A percentile compares a stretch with the other conserved stretches of the same genome.
phyloP scores from a whole-genome alignment of 2,797 vertebrate species.

The Anabacerthia variegaticeps region DNA sequence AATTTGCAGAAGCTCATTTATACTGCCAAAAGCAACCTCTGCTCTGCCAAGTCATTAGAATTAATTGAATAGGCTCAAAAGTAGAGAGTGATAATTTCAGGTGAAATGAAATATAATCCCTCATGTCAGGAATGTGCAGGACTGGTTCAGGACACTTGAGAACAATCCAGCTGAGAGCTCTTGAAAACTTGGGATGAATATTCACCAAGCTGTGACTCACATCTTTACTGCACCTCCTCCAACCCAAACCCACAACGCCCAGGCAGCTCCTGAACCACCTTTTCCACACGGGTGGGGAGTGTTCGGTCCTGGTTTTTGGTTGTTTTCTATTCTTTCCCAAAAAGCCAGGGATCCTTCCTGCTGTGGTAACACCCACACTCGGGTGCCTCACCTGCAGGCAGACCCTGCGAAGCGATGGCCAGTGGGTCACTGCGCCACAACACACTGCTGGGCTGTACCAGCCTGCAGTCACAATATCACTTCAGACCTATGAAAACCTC shows the following conservation, averaged over 20 bases:
- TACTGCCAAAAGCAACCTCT: background rate
- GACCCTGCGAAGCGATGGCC: fast-evolving
- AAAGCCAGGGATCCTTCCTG: background rate
- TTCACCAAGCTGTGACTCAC: background rate
- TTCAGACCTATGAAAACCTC: background rate
- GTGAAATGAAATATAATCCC: background rate
- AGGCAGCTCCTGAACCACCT: background rate
- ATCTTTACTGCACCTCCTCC: fast-evolving
- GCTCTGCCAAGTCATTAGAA: background rate
- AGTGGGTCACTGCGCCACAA: background rate
- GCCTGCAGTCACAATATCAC: background rate
- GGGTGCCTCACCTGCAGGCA: background rate
- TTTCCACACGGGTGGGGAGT: too few species aligned
- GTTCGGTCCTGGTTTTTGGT: background rate
- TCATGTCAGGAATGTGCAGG: background rate
- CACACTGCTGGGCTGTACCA: background rate
- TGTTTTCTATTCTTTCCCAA: background rate
- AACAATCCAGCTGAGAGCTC: background rate
- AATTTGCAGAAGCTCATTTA: background rate
- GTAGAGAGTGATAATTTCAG: background rate
- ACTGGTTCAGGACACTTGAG: background rate
- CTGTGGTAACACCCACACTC: fast-evolving
- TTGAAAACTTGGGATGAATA: background rate
- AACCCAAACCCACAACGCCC: background rate
- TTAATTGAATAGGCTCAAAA: background rate